These are phyloP conservation scores for Bucorvus abyssinicus DNA, from an alignment of 2,797 vertebrate species.

Conservation along the genomic window DNA sequence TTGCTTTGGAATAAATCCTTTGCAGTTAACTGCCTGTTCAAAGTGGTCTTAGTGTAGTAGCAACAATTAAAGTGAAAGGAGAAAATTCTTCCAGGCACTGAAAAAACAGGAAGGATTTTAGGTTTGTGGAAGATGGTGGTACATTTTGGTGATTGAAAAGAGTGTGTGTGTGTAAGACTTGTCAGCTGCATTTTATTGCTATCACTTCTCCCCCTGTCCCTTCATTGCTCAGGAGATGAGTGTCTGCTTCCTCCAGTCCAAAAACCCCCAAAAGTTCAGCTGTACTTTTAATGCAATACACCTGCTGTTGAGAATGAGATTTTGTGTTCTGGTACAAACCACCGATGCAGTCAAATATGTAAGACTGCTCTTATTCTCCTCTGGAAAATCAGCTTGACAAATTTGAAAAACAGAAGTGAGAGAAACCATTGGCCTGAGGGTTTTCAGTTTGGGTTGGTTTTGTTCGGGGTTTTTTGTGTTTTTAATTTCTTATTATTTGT, in stretches of 20 bases:
- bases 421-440: not conserved
- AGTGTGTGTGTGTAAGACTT: not conserved
- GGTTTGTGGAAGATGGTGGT: not conserved
- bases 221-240: not conserved
- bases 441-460: not conserved
- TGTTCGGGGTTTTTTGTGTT: not conserved
- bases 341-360: not conserved
- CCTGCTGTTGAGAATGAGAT: not conserved
- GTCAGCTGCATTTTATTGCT: not conserved
- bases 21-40: not conserved
- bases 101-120: not conserved
- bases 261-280: not conserved
- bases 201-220: not conserved
- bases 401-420: not conserved
- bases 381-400: not conserved
- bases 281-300: not conserved
- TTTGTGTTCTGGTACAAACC: not conserved
- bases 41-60: not conserved
- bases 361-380: not conserved
- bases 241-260: not conserved
- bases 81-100: not conserved
- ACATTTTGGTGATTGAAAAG: not conserved
- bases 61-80: not conserved
- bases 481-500: not conserved
- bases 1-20: not conserved